A percentile compares a stretch with the other conserved stretches of the same genome.
These are phyloP conservation scores for Thomomys bottae DNA, from an alignment of 2,113 vertebrate species.

Conservation along the genomic window DNA sequence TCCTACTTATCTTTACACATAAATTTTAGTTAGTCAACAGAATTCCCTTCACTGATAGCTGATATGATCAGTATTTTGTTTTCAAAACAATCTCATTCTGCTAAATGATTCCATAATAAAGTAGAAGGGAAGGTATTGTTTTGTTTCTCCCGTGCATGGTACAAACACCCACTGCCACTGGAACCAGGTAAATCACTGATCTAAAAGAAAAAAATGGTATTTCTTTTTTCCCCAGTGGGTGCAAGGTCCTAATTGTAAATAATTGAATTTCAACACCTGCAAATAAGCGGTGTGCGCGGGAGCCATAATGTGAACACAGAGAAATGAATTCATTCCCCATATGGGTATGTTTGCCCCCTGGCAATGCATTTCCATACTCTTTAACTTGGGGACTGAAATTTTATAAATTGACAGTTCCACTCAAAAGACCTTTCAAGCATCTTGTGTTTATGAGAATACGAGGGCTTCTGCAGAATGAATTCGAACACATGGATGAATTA, in stretches of 20 bases:
- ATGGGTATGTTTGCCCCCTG: constrained; percentile 59
- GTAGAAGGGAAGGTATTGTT: constrained; percentile 61
- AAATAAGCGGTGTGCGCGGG: constrained; percentile 72
- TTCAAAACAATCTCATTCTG: constrained; percentile 70
- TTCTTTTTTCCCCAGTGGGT: constrained; percentile 77
- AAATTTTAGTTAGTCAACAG: constrained; percentile 83
- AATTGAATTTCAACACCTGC: constrained; percentile 85
- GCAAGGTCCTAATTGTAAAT: constrained; percentile 82
- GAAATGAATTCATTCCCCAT: constrained; percentile 74
- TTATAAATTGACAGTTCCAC: constrained; percentile 79
- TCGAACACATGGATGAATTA: constrained; percentile 78
- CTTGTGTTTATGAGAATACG: constrained; percentile 79
- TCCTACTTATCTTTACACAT: constrained; percentile 76
- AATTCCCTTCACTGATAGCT: constrained; percentile 72
- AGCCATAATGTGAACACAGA: constrained; percentile 73
- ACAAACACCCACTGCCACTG: constrained; percentile 1
- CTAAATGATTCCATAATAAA: constrained; percentile 65
- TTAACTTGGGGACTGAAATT: constrained; percentile 81
- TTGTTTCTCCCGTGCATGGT: constrained; percentile 48
- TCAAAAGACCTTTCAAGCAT: constrained; percentile 78
- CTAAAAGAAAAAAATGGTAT: constrained; percentile 78
- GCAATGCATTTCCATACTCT: constrained; percentile 74
- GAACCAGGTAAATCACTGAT: constrained; percentile 62
- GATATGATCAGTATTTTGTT: constrained; percentile 77
- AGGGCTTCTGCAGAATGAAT: constrained; percentile 72